Evolutionary conservation across 1,140 invertebrate species (phyloP), one percentile per base, ranked within the genome.

Genomic region (Bombus cullumanus): DNA sequence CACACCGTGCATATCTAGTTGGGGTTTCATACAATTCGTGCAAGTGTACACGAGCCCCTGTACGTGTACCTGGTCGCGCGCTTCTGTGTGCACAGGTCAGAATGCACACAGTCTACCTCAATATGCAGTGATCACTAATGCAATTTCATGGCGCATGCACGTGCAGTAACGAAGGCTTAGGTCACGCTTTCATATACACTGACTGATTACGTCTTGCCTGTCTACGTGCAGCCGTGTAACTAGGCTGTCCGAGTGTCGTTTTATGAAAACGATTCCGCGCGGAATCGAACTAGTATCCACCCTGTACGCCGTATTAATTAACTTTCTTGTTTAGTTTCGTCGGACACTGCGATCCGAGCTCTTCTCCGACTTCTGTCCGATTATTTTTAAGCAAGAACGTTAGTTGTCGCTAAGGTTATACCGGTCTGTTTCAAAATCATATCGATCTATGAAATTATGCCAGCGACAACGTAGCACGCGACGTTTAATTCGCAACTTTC

Each of bases 91-190:
- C 71, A 82, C 66, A 76, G 81, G 81, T 86, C 85, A 86, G 85
- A 86, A 86, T 86, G 85, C 85, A 86, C 81, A 86, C 81, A 83
- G 85, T 59, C 81, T 57, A 81, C 85, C 86, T 87, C 88, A 87
- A 90, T 90, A 87, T 87, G 86, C 79, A 87, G 88, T 64, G 88
- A 89, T 90, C 88, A 62, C 88, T 90, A 90, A 90, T 87, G 89
- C 89, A 87, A 90, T 90, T 90, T 90, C 89, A 90, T 79, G 89
- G 89, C 68, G 82, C 75, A 69, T 89, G 82, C 85, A 89, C 82
- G 88, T 87, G 89, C 86, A 90, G 86, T 90, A 90, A 90, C 89
- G 89, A 90, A 90, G 89, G 89, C 89, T 90, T 90, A 90, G 88
- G 86, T 87, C 89, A 89, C 81, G 88, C 79, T 90, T 90, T 90